Evolutionary conservation across 2,888 invertebrate species (phyloP).

Genomic region (Macropis europaea): DNA sequence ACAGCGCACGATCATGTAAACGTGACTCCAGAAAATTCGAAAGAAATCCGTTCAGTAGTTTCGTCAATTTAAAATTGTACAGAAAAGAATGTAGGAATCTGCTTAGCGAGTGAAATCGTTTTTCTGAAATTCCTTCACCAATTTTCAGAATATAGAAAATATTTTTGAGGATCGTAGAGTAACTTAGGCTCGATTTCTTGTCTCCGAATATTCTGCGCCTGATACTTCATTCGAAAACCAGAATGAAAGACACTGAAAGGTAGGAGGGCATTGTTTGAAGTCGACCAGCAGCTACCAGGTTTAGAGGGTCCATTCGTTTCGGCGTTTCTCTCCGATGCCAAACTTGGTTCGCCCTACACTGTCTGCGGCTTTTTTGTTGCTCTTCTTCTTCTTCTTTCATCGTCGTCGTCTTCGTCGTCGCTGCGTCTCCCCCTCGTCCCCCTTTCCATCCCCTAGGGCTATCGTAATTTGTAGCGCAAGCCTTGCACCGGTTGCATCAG

Average conservation of each 20-base stretch:
- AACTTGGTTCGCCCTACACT: slow-evolving; percentile 29
- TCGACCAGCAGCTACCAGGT: background rate
- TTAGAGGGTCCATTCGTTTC: slow-evolving; percentile 19
- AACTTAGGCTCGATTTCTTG: no score
- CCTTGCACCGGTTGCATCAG: slow-evolving; percentile 71
- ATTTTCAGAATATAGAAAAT: no score
- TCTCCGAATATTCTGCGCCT: background rate
- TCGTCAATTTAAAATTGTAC: no score
- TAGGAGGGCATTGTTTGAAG: background rate
- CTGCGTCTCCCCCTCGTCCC: background rate
- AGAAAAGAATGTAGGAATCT: no score
- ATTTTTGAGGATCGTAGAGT: no score
- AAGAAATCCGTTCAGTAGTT: no score
- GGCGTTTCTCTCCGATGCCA: slow-evolving; percentile 9
- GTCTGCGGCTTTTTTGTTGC: slow-evolving; percentile 20
- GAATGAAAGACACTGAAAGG: background rate
- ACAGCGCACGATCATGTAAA: no score
- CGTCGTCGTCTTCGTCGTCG: background rate
- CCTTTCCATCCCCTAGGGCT: slow-evolving; percentile 34
- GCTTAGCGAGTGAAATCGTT: no score
- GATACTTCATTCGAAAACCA: background rate
- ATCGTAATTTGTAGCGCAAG: slow-evolving; percentile 70
- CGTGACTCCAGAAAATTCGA: no score
- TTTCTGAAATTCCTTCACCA: no score
- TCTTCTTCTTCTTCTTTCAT: background rate